Conservation (phyloP, 2,797 vertebrate genomes). For the Catostomus latipinnis region DNA sequence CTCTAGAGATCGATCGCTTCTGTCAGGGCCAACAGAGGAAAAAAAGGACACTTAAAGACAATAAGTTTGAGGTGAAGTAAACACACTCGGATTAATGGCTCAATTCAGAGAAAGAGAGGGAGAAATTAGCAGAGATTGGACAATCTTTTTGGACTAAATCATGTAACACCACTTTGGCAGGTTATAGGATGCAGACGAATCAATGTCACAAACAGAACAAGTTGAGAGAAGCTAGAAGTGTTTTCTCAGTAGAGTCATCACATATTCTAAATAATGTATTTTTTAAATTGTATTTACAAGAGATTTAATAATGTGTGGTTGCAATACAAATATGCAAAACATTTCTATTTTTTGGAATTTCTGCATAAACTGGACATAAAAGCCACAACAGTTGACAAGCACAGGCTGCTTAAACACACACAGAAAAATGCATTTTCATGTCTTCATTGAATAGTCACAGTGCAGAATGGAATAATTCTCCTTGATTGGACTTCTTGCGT, state of each 20-base stretch:
- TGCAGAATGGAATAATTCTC: too few relatives aligned
- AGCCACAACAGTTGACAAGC: too few relatives aligned
- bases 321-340: too few relatives aligned
- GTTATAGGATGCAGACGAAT: conserved; percentile 14
- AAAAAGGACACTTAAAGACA: conserved; percentile 49
- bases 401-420: too few relatives aligned
- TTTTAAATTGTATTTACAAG: neutral
- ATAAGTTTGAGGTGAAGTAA: conserved; percentile 55
- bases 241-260: neutral
- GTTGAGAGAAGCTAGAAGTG: neutral
- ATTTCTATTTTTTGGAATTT: too few relatives aligned
- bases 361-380: too few relatives aligned
- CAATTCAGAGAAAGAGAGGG: conserved; percentile 22
- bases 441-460: too few relatives aligned
- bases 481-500: too few relatives aligned
- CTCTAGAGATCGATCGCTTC: conserved; percentile 43
- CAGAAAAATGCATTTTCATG: too few relatives aligned
- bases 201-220: conserved; percentile 11
- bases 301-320: neutral
- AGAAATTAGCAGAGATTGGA: conserved; percentile 23
- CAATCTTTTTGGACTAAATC: conserved; percentile 16
- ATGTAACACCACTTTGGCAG: conserved; percentile 6
- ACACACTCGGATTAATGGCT: conserved; percentile 46
- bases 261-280: neutral
- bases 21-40: conserved; percentile 26